Evolutionary conservation across 2,888 invertebrate genomes (phyloP).

Genomic region (Argyresthia goedartella): DNA sequence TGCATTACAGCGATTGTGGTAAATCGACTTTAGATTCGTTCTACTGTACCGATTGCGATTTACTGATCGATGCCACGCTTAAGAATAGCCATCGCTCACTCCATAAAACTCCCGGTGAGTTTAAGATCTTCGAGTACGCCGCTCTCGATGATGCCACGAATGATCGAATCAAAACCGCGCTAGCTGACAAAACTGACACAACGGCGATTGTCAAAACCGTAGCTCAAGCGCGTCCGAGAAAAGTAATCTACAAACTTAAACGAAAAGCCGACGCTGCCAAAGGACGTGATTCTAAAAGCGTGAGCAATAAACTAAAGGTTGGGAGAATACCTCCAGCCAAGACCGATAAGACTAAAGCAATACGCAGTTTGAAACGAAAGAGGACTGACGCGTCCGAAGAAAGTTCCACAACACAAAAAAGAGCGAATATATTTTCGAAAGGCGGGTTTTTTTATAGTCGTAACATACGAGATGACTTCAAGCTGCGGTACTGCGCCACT

Average conservation of each 20-base stretch:
- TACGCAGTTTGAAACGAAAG: no score
- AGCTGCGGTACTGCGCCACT: not conserved
- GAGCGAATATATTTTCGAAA: no score
- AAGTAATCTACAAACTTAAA: no score
- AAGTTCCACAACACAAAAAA: no score
- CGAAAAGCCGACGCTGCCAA: not conserved
- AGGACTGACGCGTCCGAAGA: no score
- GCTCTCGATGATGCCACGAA: not conserved
- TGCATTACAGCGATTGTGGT: not conserved
- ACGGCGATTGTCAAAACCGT: no score
- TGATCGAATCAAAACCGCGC: not conserved
- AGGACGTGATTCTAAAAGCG: not conserved
- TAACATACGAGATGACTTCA: not conserved
- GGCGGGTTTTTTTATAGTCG: not conserved
- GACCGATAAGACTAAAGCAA: not conserved
- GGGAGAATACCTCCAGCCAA: not conserved
- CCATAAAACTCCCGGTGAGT: not conserved
- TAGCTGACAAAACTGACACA: not conserved
- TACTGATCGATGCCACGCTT: not conserved
- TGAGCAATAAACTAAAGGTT: not conserved
- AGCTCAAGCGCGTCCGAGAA: no score
- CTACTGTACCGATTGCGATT: not conserved
- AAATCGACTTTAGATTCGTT: not conserved
- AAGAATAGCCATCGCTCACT: not conserved
- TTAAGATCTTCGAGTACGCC: not conserved